These are phyloP conservation scores for Mus minutoides DNA, from an alignment of 2,797 vertebrate species.

Conservation along the genomic window DNA sequence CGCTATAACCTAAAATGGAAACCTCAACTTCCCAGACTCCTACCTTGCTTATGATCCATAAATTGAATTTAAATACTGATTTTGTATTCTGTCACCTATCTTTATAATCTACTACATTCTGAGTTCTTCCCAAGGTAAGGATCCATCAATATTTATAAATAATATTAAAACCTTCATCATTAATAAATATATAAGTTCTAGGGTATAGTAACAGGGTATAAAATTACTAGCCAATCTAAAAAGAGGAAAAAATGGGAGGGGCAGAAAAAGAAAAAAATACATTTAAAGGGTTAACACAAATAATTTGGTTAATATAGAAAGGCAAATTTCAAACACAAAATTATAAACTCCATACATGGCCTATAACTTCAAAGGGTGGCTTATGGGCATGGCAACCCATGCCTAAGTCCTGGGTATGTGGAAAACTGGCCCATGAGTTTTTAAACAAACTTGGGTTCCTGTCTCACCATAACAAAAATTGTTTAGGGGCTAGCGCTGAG, in stretches of 20 bases:
- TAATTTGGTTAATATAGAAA: slow-evolving; percentile 39
- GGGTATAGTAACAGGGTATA: neutral
- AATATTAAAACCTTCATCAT: slow-evolving; percentile 19
- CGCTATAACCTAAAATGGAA: slow-evolving; percentile 41
- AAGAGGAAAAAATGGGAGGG: neutral
- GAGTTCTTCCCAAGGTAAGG: slow-evolving; percentile 54
- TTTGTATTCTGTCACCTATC: slow-evolving; percentile 52
- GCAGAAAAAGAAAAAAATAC: neutral
- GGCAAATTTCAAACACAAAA: slow-evolving; percentile 43
- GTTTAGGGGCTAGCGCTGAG: neutral
- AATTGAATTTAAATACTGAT: slow-evolving; percentile 58
- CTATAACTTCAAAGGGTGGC: slow-evolving; percentile 57
- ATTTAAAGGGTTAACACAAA: slow-evolving; percentile 49
- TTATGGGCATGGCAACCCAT: neutral
- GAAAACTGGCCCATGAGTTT: neutral
- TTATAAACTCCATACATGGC: neutral
- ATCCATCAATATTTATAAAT: neutral
- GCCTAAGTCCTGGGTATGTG: neutral
- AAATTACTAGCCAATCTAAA: slow-evolving; percentile 22
- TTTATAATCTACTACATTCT: slow-evolving; percentile 46
- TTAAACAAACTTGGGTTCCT: neutral
- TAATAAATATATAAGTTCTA: neutral
- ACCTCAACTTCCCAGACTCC: slow-evolving; percentile 36
- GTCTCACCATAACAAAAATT: neutral
- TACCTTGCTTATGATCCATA: slow-evolving; percentile 1